Evolutionary conservation across 2,113 vertebrate species (phyloP), one percentile per base, ranked within the genome.

Genomic region (Ptilorrhoa leucosticta): DNA sequence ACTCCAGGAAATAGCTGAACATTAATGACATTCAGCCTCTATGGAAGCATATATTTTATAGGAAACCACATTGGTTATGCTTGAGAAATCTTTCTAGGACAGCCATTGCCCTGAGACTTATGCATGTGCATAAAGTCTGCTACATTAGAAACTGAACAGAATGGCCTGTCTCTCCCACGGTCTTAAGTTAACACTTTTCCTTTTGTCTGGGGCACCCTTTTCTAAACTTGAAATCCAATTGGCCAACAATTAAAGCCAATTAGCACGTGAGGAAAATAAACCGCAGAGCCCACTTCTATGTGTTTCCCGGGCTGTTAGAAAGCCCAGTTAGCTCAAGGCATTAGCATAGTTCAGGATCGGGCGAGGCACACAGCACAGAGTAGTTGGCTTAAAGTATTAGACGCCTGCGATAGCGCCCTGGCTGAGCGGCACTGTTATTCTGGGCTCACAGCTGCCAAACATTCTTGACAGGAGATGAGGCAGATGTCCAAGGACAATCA

Each of bases 401-500:
- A 98, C 84, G 97, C 97, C 97, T 86, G 94, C 96, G 98, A 98
- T 96, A 98, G 97, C 97, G 96, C 98, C 98, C 98, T 96, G 98
- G 96, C 97, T 98, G 98, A 98, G 98, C 96, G 61, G 98, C 97
- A 94, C 97, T 98, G 99, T 98, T 99, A 99, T 99, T 99, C 98
- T 98, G 98, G 98, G 98, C 99, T 98, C 98, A 98, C 99, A 99
- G 99, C 99, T 99, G 99, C 98, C 98, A 98, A 98, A 98, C 98
- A 99, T 99, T 99, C 99, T 99, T 99, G 98, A 98, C 98, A 98
- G 98, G 98, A 99, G 99, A 98, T 98, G 98, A 98, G 99, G 99
- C 99, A 99, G 99, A 99, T 99, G 99, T 99, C 99, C 99, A 99
- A 99, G 98, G 98, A 98, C 98, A 99, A 99, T 99, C 99, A 99